Evolutionary conservation across 2,888 invertebrate genomes (phyloP).

Genomic region (Tenthredo notha): DNA sequence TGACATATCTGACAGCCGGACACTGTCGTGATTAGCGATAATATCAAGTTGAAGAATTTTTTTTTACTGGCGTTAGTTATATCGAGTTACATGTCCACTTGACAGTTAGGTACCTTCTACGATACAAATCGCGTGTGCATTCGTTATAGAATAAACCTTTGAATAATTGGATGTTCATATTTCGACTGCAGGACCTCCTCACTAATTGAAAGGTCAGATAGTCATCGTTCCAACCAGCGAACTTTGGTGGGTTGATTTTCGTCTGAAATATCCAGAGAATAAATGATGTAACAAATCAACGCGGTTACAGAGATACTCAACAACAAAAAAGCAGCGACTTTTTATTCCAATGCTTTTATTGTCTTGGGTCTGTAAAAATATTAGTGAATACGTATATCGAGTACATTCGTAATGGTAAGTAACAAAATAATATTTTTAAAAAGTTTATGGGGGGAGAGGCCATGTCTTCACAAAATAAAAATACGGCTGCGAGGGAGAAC

Average conservation of each 20-base stretch:
- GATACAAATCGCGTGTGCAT: slow-evolving; percentile 17
- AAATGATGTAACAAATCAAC: slow-evolving; percentile 13
- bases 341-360: background rate
- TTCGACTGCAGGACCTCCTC: slow-evolving; percentile 16
- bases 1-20: slow-evolving; percentile 35
- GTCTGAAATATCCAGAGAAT: background rate
- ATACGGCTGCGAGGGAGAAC: background rate
- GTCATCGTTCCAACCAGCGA: background rate
- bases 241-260: background rate
- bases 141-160: background rate
- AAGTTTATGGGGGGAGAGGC: background rate
- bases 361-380: background rate
- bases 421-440: slow-evolving; percentile 1
- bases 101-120: slow-evolving; percentile 12
- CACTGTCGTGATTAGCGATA: slow-evolving; percentile 40
- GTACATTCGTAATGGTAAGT: background rate
- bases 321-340: background rate
- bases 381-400: background rate
- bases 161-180: slow-evolving; percentile 17
- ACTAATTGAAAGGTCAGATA: slow-evolving; percentile 40
- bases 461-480: background rate
- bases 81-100: slow-evolving; percentile 28
- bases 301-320: background rate
- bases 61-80: slow-evolving; percentile 6
- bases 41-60: slow-evolving; percentile 9